Conservation (phyloP, 2,888 invertebrate species). For the Bombyx huttoni region DNA sequence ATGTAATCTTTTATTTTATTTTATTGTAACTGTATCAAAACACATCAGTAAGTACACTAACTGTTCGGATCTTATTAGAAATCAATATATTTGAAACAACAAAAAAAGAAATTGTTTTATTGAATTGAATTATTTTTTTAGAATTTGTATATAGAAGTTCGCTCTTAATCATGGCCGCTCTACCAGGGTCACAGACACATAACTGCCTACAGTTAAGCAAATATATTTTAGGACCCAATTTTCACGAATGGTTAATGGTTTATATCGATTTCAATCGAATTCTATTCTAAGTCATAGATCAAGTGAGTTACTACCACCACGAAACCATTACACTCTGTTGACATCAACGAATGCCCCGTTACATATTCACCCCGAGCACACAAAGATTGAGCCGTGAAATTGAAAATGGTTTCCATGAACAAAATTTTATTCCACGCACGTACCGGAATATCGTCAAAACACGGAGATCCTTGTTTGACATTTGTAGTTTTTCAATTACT, state of each 20-base stretch:
- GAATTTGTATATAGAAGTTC: too few species aligned
- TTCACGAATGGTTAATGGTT: constrained; percentile 19
- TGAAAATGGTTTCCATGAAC: constrained; percentile 69
- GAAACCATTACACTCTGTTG: constrained; percentile 69
- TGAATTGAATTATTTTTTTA: too few species aligned
- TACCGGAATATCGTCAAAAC: constrained; percentile 51
- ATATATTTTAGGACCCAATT: neutral
- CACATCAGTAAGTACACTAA: too few species aligned
- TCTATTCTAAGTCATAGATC: constrained; percentile 54
- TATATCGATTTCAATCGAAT: constrained; percentile 43
- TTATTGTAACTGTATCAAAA: too few species aligned
- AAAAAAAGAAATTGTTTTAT: too few species aligned
- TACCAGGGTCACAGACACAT: neutral
- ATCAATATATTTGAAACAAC: too few species aligned
- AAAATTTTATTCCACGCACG: constrained; percentile 65
- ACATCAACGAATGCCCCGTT: constrained; percentile 67
- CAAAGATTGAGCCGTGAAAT: constrained; percentile 71
- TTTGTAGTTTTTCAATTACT: constrained; percentile 9
- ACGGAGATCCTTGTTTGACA: constrained; percentile 16
- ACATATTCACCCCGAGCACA: constrained; percentile 68
- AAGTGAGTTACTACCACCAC: constrained; percentile 45
- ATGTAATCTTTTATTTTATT: too few species aligned
- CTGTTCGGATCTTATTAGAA: too few species aligned
- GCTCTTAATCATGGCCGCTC: too few species aligned
- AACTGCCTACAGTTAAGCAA: neutral